phyloP scores from a whole-genome alignment of 2,113 vertebrate genomes.

The Serilophus lunatus region DNA sequence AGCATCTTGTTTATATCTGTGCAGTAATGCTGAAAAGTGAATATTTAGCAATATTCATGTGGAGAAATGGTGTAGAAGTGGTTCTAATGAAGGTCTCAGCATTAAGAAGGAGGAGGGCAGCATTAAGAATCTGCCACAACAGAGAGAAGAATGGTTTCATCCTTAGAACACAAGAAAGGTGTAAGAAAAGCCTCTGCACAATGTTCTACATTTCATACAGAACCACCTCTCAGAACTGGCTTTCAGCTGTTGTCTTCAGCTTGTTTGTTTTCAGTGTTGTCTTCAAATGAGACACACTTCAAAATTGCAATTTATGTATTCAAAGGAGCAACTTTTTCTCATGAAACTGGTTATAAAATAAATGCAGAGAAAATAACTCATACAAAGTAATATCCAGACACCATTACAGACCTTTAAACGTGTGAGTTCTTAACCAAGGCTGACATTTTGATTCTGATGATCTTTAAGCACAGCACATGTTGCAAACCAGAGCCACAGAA shows the following conservation, averaged over 20 bases:
- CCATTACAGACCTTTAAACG: not conserved
- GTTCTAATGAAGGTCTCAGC: not conserved
- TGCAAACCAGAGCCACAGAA: not conserved
- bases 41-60: not conserved
- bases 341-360: not conserved
- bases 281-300: not conserved
- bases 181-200: not conserved
- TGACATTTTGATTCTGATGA: not conserved
- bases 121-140: not conserved
- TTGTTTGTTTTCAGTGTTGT: not conserved
- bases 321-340: rapidly evolving
- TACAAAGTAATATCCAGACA: not conserved
- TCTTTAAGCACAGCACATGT: not conserved
- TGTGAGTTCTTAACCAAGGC: not conserved
- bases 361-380: not conserved
- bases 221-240: not conserved
- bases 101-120: not conserved
- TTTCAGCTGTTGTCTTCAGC: not conserved
- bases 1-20: not conserved
- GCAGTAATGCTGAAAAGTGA: not conserved
- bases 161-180: not conserved
- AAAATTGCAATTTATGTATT: not conserved
- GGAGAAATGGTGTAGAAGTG: not conserved
- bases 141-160: not conserved
- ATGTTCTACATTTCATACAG: not conserved